A percentile compares a stretch with the other conserved stretches of the same genome.
Conservation (phyloP, 2,888 invertebrate species). For the Octodonta nipae region DNA sequence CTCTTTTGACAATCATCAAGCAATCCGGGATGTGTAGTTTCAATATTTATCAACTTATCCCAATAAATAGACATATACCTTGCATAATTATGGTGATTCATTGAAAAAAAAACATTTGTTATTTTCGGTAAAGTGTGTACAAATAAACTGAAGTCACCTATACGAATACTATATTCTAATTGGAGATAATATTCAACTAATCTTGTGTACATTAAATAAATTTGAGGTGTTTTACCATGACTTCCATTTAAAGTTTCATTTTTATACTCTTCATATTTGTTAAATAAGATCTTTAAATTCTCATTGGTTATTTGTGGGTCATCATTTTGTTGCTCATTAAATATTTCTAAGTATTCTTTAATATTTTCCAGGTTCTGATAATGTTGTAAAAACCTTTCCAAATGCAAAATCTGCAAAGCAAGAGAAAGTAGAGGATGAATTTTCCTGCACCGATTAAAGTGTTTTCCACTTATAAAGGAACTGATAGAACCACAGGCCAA, state of each 20-base stretch:
- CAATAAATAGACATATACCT: constrained; percentile 12
- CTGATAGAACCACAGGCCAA: constrained; percentile 20
- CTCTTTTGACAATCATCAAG: no score
- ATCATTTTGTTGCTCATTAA: constrained; percentile 9
- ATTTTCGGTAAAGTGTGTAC: constrained; percentile 12
- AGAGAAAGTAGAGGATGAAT: constrained; percentile 15
- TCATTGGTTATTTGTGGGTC: constrained; percentile 9
- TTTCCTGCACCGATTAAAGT: constrained; percentile 14
- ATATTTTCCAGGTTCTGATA: no score
- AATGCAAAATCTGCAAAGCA: constrained; percentile 18
- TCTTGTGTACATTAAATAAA: no score
- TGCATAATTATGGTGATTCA: constrained; percentile 15
- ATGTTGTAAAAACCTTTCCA: no score
- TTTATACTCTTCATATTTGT: constrained; percentile 9
- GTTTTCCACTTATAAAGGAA: constrained; percentile 18
- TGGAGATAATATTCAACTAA: constrained; percentile 10
- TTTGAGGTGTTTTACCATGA: no score
- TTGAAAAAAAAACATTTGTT: constrained; percentile 11
- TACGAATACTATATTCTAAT: constrained; percentile 17
- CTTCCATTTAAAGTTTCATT: constrained; percentile 11
- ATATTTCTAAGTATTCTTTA: no score
- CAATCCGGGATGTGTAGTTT: constrained; percentile 12
- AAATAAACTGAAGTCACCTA: constrained; percentile 16
- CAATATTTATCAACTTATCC: constrained; percentile 12
- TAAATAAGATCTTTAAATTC: constrained; percentile 6